Evolutionary conservation across 2,888 invertebrate genomes (phyloP), one percentile per base, ranked within the genome.

Genomic region (Unio pictorum): DNA sequence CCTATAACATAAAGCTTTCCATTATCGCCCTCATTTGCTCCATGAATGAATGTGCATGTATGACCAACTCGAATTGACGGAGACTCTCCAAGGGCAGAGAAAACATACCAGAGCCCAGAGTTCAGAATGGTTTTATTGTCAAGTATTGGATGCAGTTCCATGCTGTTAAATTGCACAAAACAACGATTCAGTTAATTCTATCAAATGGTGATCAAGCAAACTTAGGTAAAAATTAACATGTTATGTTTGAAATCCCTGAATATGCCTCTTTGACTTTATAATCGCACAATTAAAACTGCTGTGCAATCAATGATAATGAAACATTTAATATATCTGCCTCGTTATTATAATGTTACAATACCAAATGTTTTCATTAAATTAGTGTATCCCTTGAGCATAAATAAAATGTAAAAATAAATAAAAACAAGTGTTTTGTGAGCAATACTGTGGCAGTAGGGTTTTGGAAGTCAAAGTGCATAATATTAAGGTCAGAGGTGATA

Each of bases 41-140:
- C 83, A 20, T 83, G 82, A 11, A 87, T 69, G 71, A 80, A 86
- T 2, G 84, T 81, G 67, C 85, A 85, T 0, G 89, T 86, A 78
- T 89, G 88, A 1, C 90, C 90, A 0, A 90, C 90, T 54, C 90
- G 74, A 79, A 89, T 82, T 45, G 84, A 83, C 1, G 90, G 90
- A 64, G 80, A 80, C 45, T 89, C 88, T 0, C 89, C 89, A n/a
- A 81, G 45, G 4, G 87, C 82, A 0, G 88, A 84, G 61, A 90
- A 64, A 8, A 89, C 88, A 76, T 89, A 89, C 89, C 89, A 90
- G 56, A 88, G 78, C 23, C 81, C 84, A 8, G 82, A 75, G 63
- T 84, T 84, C 11, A 88, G 88, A n/a, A 78, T 56, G 1, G 83
- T 84, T 55, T 84, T 83, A 3, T 66, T 64, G 54, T 88, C 88